These are phyloP conservation scores for Neofelis nebulosa DNA, from an alignment of 2,113 vertebrate species.

Conservation along the genomic window DNA sequence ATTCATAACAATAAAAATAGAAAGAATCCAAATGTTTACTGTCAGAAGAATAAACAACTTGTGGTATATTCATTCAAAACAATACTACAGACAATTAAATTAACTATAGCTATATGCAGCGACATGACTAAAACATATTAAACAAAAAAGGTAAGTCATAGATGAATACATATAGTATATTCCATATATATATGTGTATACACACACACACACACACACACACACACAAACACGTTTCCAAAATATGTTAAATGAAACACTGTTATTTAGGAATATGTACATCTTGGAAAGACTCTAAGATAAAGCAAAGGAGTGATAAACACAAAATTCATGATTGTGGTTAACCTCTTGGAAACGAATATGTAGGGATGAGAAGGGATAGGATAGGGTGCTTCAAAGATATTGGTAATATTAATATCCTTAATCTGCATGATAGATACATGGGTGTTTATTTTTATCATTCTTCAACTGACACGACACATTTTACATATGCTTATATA, in stretches of 20 bases:
- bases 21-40: slow-evolving; percentile 31
- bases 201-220: neutral
- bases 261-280: neutral
- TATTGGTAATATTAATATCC: neutral
- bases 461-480: neutral
- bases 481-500: neutral
- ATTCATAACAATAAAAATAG: slow-evolving; percentile 27
- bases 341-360: neutral
- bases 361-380: neutral
- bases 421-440: neutral
- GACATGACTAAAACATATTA: neutral
- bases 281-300: neutral
- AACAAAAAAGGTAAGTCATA: neutral
- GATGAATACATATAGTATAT: neutral
- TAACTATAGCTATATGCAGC: neutral
- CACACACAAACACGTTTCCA: neutral
- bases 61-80: slow-evolving; percentile 30
- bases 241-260: neutral
- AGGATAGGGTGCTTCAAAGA: neutral
- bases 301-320: neutral
- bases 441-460: neutral
- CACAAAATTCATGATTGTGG: neutral
- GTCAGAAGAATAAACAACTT: slow-evolving; percentile 5
- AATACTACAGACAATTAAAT: neutral
- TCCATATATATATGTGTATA: neutral